Base-by-base conservation (phyloP, 2,113 vertebrate genomes). In the Platycercus adscitus region DNA sequence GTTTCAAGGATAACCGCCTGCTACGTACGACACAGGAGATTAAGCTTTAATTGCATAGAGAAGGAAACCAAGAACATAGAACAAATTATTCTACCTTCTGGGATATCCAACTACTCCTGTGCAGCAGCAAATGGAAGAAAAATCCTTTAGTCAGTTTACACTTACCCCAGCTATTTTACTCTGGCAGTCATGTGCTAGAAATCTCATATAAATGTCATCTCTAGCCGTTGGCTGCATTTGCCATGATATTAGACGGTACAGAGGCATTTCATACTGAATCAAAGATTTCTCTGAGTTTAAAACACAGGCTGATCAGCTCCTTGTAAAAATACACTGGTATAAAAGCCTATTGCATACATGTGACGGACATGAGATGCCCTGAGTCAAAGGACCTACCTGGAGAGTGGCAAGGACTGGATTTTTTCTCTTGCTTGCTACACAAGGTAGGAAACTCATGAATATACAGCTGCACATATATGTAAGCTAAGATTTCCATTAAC, bases 1-100 rank as follows among this genome's bases (percentile, higher is more conserved):
- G 23, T 77, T 90, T 71, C 69, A 81, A 64, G 43, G 43, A 77
- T 33, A 93, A 75, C 24, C 0, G 9, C 60, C 35, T 81, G 72
- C 55, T 56, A 88, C 31, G 37, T 29, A 39, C 0, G 28, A 76
- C 65, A 89, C 63, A 84, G 56, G 44, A 87, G 43, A 86, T 47
- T 65, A 77, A 81, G 47, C 17, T 84, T 92, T 81, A 93, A 71
- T 60, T 84, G 69, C 39, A 47, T 17, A 75, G 81, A 78, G 49
- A 75, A 75, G 56, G n/a, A 92, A 94, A 86, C 55, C 55, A 90
- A 94, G 76, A 94, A 88, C 25, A 92, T 20, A 39, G 61, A 96
- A 93, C 24, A 90, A 86, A 88, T 86, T 76, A 72, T 91, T 84
- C 41, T 53, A 25, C 53, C 65, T 92, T 88, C 69, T 91, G 73